Conservation (phyloP, 2,113 vertebrate genomes). For the Nyctibius bracteatus region DNA sequence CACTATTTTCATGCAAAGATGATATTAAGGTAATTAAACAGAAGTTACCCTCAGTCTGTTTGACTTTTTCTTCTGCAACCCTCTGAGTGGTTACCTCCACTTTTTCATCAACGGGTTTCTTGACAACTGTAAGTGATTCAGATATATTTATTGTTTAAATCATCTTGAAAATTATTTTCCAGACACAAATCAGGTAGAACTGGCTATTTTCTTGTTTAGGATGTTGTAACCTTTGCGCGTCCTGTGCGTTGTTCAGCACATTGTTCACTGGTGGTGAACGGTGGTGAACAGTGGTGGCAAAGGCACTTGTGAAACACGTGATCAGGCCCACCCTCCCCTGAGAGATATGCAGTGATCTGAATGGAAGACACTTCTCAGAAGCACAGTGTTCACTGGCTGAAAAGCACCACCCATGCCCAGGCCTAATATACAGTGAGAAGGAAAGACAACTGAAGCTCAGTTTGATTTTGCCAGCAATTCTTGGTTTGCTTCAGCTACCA, state of each 20-base stretch:
- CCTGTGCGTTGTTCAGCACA: rapidly evolving
- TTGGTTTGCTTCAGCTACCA: neutral
- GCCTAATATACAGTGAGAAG: neutral
- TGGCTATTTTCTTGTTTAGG: neutral
- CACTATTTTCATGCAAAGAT: neutral
- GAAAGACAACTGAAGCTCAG: neutral
- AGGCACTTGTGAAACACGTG: neutral
- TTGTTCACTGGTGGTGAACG: neutral
- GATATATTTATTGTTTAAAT: conserved; percentile 55
- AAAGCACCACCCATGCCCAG: neutral
- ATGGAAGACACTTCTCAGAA: neutral
- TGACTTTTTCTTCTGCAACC: conserved; percentile 72
- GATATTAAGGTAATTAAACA: neutral
- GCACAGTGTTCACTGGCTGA: neutral
- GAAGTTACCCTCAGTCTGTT: conserved; percentile 71
- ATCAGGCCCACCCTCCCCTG: neutral
- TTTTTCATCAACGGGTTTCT: conserved; percentile 81
- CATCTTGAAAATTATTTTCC: neutral
- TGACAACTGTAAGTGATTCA: conserved; percentile 77
- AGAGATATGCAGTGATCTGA: neutral
- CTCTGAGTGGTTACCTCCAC: conserved; percentile 69
- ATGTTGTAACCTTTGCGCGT: neutral
- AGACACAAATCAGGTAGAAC: neutral
- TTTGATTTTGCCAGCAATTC: neutral
- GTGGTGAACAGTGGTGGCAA: neutral